Percentiles rank a stretch among this genome's conserved stretches.
Evolutionary conservation across 2,113 vertebrate genomes (phyloP).

Genomic region (Rhodinocichla rosea): DNA sequence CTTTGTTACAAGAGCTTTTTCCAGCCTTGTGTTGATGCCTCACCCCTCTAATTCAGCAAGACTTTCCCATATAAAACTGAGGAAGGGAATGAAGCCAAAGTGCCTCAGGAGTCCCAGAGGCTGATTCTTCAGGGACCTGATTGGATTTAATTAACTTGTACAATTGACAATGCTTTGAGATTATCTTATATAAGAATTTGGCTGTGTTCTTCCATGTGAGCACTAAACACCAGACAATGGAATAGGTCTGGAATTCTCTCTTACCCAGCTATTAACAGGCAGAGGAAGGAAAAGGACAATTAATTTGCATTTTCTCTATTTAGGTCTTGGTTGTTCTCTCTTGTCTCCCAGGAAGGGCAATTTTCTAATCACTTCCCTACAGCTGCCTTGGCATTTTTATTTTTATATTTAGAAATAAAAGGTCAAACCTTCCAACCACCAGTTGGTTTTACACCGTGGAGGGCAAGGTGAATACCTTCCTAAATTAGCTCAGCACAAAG

Average conservation of each 20-base stretch:
- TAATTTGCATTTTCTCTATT: neutral
- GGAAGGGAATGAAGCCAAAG: neutral
- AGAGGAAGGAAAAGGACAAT: neutral
- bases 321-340: neutral
- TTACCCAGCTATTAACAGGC: neutral
- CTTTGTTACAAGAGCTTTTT: neutral
- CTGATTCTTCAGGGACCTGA: neutral
- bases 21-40: neutral
- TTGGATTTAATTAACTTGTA: neutral
- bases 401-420: constrained; percentile 12
- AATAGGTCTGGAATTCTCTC: neutral
- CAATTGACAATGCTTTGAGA: neutral
- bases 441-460: neutral
- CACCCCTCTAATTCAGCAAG: neutral
- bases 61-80: neutral
- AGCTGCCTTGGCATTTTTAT: neutral
- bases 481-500: neutral
- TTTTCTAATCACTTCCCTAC: neutral
- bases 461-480: neutral
- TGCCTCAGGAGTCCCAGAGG: neutral
- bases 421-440: neutral
- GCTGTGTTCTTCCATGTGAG: neutral
- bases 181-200: neutral
- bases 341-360: neutral
- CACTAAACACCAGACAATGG: neutral